Conservation (phyloP, 2,888 invertebrate species). For the Tubiluchus corallicola region DNA sequence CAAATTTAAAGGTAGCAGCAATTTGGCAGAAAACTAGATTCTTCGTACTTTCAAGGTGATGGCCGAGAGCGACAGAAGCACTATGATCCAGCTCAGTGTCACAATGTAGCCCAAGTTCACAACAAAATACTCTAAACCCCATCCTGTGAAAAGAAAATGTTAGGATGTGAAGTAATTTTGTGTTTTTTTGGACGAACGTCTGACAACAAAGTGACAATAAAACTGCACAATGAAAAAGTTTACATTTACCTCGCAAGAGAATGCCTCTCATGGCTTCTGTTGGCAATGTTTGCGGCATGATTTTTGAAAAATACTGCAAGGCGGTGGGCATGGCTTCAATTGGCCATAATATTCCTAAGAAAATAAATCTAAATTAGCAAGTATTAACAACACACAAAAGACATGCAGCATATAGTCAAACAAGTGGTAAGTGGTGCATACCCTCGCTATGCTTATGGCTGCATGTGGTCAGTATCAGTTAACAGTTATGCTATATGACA, state of each 20-base stretch:
- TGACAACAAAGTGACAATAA: too few species aligned
- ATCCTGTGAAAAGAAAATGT: neutral
- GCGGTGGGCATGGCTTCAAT: conserved; percentile 81
- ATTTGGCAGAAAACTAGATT: too few species aligned
- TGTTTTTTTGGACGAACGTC: too few species aligned
- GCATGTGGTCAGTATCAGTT: too few species aligned
- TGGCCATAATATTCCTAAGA: conserved; percentile 78
- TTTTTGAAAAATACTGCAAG: conserved; percentile 48
- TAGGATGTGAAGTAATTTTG: neutral
- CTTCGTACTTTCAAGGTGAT: neutral
- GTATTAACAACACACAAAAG: too few species aligned
- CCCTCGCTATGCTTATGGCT: too few species aligned
- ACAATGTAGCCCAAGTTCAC: neutral
- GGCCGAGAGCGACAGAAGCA: neutral
- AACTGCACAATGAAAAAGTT: neutral
- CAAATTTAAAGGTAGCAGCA: too few species aligned
- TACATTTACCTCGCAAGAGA: conserved; percentile 44
- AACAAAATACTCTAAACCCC: neutral
- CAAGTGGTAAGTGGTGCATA: too few species aligned
- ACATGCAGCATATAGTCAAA: too few species aligned
- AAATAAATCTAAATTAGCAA: too few species aligned
- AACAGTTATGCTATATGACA: too few species aligned
- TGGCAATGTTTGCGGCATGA: conserved; percentile 59
- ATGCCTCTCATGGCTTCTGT: conserved; percentile 53
- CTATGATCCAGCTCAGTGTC: neutral